Conservation (phyloP, 2,113 vertebrate genomes). For the Turnix velox region DNA sequence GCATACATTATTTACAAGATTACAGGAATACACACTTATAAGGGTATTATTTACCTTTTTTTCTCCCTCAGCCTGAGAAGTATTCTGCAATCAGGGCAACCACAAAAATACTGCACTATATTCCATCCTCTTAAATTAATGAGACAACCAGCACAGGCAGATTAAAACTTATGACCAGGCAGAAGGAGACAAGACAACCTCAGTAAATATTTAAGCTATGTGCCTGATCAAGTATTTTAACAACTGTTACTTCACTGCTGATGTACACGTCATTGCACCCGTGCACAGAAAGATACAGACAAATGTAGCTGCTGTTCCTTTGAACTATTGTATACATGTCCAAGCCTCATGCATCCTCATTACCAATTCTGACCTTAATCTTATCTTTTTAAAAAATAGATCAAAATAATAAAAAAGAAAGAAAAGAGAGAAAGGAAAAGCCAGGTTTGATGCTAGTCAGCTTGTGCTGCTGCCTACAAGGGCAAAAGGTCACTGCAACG, state of each 20-base stretch:
- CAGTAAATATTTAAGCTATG: conserved; percentile 55
- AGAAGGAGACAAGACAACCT: conserved; percentile 43
- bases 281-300: neutral
- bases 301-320: neutral
- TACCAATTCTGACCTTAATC: neutral
- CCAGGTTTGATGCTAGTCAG: neutral
- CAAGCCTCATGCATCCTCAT: neutral
- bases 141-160: conserved; percentile 22
- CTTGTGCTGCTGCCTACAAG: conserved; percentile 38
- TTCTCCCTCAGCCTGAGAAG: conserved; percentile 1
- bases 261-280: neutral
- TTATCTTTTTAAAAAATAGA: neutral
- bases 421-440: neutral
- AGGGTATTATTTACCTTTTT: conserved; percentile 39
- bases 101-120: conserved; percentile 44
- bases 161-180: conserved; percentile 45
- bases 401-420: neutral
- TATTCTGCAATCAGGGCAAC: conserved; percentile 37
- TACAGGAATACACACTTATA: neutral
- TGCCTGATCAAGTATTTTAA: conserved; percentile 53
- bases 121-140: conserved; percentile 57
- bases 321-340: neutral
- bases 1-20: conserved; percentile 35
- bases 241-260: neutral
- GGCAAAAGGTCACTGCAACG: neutral